These are phyloP conservation scores for Diploptera punctata DNA, from an alignment of 2,888 invertebrate species.

Conservation along the genomic window DNA sequence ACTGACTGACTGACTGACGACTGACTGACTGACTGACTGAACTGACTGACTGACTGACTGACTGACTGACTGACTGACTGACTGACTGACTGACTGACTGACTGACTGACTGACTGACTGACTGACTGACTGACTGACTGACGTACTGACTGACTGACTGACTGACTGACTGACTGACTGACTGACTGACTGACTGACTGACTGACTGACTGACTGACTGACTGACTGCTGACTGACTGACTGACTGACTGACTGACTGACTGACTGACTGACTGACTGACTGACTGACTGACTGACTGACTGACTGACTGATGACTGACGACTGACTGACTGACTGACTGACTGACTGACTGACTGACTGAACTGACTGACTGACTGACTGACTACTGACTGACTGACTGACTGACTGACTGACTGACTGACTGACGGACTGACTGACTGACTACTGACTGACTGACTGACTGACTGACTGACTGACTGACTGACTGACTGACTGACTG, in stretches of 20 bases:
- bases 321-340: not conserved
- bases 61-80: too few species aligned
- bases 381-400: not conserved
- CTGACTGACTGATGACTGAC: not conserved
- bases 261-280: not conserved
- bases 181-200: not conserved
- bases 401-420: not conserved
- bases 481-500: not conserved
- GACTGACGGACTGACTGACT: not conserved
- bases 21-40: too few species aligned
- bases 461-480: not conserved
- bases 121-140: not conserved
- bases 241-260: not conserved
- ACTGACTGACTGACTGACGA: too few species aligned
- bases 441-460: too few species aligned
- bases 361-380: too few species aligned
- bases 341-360: not conserved
- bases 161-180: not conserved
- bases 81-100: not conserved
- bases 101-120: not conserved
- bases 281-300: not conserved
- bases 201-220: not conserved
- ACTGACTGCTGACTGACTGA: not conserved
- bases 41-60: too few species aligned
- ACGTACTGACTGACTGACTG: not conserved